phyloP scores from a whole-genome alignment of 2,888 invertebrate species.

The Amblyjoppa proteus region DNA sequence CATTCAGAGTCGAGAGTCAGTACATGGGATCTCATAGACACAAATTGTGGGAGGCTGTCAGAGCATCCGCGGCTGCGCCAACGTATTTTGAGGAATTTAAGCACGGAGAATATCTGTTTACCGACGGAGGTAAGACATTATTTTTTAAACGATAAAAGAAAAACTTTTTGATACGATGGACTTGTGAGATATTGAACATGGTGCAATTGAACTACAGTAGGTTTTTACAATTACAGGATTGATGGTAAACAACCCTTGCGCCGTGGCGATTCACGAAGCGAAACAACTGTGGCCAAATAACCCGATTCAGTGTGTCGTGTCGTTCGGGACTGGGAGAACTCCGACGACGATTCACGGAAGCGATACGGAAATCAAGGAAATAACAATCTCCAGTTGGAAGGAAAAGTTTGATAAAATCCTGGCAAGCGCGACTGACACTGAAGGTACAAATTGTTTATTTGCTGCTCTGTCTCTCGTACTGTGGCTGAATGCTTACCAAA shows the following conservation, averaged over 20 bases:
- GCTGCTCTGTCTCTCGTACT: not conserved
- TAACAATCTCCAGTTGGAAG: constrained; percentile 88
- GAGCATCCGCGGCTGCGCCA: constrained; percentile 96
- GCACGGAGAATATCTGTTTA: constrained; percentile 88
- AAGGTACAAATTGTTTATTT: constrained; percentile 86
- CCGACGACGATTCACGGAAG: constrained; percentile 77
- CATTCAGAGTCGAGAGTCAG: constrained; percentile 89
- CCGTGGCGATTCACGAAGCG: constrained; percentile 95
- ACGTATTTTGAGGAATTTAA: constrained; percentile 95
- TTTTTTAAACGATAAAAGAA: not conserved
- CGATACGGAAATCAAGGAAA: constrained; percentile 75
- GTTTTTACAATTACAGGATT: constrained; percentile 87
- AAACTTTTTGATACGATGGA: not conserved
- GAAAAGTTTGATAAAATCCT: constrained; percentile 93
- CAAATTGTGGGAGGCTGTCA: constrained; percentile 92
- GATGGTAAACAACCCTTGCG: constrained; percentile 95
- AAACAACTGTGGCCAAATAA: constrained; percentile 92
- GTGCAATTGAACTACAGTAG: not conserved
- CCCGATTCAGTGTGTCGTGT: constrained; percentile 92
- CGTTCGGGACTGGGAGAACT: constrained; percentile 92
- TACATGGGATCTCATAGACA: constrained; percentile 90
- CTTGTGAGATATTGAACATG: not conserved
- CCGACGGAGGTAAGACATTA: constrained; percentile 87
- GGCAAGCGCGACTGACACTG: constrained; percentile 95
- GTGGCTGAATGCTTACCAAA: not conserved